Percentiles rank a stretch among this genome's conserved stretches.
These are phyloP conservation scores for Dinomys branickii DNA, from an alignment of 2,113 vertebrate species.

Conservation along the genomic window DNA sequence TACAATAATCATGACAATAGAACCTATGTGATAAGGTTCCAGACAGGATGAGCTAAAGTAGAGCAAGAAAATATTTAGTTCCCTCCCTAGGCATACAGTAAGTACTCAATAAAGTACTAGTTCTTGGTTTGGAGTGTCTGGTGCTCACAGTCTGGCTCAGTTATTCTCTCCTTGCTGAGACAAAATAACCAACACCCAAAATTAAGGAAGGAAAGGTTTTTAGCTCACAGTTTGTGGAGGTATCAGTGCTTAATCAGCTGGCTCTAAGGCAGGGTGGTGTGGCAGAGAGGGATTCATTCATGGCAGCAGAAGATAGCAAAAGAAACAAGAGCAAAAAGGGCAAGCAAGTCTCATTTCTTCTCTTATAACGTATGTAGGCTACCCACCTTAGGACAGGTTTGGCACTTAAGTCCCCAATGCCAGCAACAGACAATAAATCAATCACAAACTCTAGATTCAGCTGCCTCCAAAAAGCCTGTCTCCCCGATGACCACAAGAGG, in stretches of 20 bases:
- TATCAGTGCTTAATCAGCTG: not conserved
- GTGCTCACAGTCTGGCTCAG: not conserved
- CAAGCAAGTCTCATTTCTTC: not conserved
- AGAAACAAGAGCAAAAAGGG: not conserved
- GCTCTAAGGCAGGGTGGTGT: not conserved
- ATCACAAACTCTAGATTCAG: not conserved
- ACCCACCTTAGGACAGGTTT: not conserved
- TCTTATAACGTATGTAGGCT: not conserved
- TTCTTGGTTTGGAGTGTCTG: not conserved
- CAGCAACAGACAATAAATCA: not conserved
- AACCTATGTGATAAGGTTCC: not conserved
- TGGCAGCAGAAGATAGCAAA: not conserved
- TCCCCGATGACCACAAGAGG: not conserved
- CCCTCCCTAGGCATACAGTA: not conserved
- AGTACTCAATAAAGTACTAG: not conserved
- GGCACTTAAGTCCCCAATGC: not conserved
- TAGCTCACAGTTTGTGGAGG: not conserved
- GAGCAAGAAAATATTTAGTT: not conserved
- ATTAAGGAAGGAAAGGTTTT: not conserved
- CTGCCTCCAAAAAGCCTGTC: too few species aligned
- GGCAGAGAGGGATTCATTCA: not conserved
- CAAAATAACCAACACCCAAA: not conserved
- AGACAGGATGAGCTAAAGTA: not conserved
- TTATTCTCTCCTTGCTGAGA: not conserved
- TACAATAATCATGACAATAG: not conserved